Base-by-base conservation (phyloP, 2,888 invertebrate species). In the Phaonia tiefii region DNA sequence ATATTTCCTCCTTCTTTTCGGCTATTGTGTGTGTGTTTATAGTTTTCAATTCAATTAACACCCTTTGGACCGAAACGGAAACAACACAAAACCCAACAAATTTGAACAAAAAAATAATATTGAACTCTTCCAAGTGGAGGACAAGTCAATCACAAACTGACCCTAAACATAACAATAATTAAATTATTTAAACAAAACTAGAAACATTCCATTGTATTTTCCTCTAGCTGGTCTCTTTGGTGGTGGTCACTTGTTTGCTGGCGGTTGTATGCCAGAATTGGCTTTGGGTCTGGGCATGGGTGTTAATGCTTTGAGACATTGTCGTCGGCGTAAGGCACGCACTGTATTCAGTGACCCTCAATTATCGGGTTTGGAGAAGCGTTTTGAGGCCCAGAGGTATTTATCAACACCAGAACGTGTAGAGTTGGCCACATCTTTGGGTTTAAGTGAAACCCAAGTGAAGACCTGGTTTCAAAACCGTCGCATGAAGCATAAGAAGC, bases 401-500 rank as follows among this genome's bases (percentile, higher is more conserved):
- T 93, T 99, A 1, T 98, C 98, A 17, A 99, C 99, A 0, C 99
- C 99, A 0, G 99, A 99, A 90, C 92, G 99, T 5, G 98, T 99
- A 11, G 99, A 99, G 90, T 92, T 99, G 75, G 99, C 99, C 0
- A 95, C 96, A 0, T 97, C 97, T 0, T 93, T 99, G 65, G 97
- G 96, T 89, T 93, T 99, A 17, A 98, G 98, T 13, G 99, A 99
- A 92, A 99, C 99, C 0, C 95, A 98, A 92, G 97, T 98, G 83
- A 98, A 98, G 92, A 99, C 98, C 80, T 98, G 98, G 98, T 98
- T 99, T 91, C 98, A 99, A 92, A 99, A 99, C 91, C 92, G 98
- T 26, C 92, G 99, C 85, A 99, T 99, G 99, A 98, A 98, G 89
- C 97, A 98, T 90, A 98, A 98, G 92, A 98, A 98, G 87, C 97